Conservation (phyloP, 2,113 vertebrate genomes). For the Alligator mississippiensis region DNA sequence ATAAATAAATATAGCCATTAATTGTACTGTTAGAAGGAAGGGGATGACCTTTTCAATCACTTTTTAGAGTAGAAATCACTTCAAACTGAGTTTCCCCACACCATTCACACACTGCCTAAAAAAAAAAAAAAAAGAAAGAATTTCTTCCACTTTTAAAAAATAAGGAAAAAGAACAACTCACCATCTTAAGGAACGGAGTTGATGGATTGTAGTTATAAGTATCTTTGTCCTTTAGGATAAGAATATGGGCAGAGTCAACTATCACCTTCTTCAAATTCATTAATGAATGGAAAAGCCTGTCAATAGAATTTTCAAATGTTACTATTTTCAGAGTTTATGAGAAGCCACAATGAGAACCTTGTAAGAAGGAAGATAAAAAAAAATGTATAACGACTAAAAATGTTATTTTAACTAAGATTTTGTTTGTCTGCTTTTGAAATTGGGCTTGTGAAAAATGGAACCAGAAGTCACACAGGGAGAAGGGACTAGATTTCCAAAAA, state of each 20-base stretch:
- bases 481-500: not conserved
- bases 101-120: not conserved
- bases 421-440: not conserved
- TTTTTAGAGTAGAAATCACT: not conserved
- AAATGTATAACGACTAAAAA: not conserved
- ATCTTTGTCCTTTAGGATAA: slow-evolving; percentile 88
- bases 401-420: not conserved
- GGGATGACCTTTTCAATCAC: not conserved
- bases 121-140: not conserved
- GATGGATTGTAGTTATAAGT: slow-evolving; percentile 79
- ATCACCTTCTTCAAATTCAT: slow-evolving; percentile 87
- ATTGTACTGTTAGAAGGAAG: not conserved
- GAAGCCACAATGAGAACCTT: not conserved
- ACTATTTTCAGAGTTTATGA: slow-evolving; percentile 29
- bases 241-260: slow-evolving; percentile 86
- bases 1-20: not conserved
- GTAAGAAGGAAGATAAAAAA: not conserved
- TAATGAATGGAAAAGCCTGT: slow-evolving; percentile 89
- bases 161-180: slow-evolving; percentile 66
- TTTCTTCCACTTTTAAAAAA: not conserved
- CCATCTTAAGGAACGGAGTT: slow-evolving; percentile 86
- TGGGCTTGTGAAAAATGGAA: too few relatives aligned
- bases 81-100: not conserved
- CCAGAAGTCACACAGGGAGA: too few relatives aligned
- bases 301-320: slow-evolving; percentile 40